A percentile compares a stretch with the other conserved stretches of the same genome.
These are phyloP conservation scores for Salpingus planirostris DNA, from an alignment of 2,888 invertebrate species.

Conservation along the genomic window DNA sequence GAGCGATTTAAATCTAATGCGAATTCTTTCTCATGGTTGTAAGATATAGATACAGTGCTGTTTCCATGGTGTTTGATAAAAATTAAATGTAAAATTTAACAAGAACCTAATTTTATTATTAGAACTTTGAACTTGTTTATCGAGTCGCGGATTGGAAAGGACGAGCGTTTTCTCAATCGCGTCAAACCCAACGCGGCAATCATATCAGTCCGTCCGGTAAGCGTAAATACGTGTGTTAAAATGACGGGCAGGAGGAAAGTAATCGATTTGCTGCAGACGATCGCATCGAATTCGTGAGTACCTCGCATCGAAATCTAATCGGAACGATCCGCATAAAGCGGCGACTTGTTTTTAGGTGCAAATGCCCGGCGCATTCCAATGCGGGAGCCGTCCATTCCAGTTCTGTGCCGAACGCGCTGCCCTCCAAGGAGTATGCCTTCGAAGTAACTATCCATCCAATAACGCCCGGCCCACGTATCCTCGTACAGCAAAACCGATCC, in stretches of 20 bases:
- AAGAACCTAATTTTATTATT: slow-evolving; percentile 3
- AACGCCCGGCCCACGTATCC: too few relatives aligned
- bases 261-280: slow-evolving; percentile 54
- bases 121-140: slow-evolving; percentile 14
- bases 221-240: slow-evolving; percentile 2
- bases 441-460: slow-evolving; percentile 53
- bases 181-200: neutral
- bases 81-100: neutral
- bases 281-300: slow-evolving; percentile 61
- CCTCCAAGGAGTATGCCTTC: slow-evolving; percentile 67
- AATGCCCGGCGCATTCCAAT: slow-evolving; percentile 68
- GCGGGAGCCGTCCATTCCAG: slow-evolving; percentile 41
- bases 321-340: too few relatives aligned
- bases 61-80: neutral
- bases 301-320: too few relatives aligned
- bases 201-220: neutral
- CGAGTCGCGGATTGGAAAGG: slow-evolving; percentile 5
- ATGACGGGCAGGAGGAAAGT: slow-evolving; percentile 51
- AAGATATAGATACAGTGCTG: too few relatives aligned
- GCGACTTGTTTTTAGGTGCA: slow-evolving; percentile 59
- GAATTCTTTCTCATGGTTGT: too few relatives aligned
- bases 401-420: slow-evolving; percentile 42
- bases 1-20: neutral
- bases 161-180: slow-evolving; percentile 1
- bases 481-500: too few relatives aligned